phyloP scores from a whole-genome alignment of 2,113 vertebrate species.

The Oryzias curvinotus region DNA sequence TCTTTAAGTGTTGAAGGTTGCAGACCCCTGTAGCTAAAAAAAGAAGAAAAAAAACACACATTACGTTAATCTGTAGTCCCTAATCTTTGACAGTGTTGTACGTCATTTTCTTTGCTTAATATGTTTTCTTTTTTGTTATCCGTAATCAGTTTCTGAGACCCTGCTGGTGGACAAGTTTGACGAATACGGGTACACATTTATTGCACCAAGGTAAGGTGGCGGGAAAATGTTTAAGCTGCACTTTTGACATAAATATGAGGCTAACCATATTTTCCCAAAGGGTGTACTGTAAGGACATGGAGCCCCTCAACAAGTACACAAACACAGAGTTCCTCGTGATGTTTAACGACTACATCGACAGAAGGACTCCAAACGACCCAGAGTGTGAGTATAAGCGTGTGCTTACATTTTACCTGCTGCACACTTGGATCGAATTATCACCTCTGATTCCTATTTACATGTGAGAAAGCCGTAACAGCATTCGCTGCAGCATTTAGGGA shows the following conservation, averaged over 20 bases:
- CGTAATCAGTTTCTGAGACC: slow-evolving; percentile 87
- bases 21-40: no score
- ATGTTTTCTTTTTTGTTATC: slow-evolving; percentile 10
- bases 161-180: slow-evolving; percentile 88
- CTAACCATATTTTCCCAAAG: slow-evolving; percentile 69
- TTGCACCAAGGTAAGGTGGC: slow-evolving; percentile 89
- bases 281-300: slow-evolving; percentile 89
- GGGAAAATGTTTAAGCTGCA: background rate
- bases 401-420: background rate
- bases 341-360: slow-evolving; percentile 91
- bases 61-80: background rate
- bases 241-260: background rate
- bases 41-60: no score
- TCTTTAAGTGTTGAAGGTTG: no score
- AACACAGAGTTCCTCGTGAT: slow-evolving; percentile 91
- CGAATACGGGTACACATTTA: slow-evolving; percentile 87
- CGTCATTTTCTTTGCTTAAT: slow-evolving; percentile 1
- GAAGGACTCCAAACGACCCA: slow-evolving; percentile 83
- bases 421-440: slow-evolving; percentile 6
- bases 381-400: slow-evolving; percentile 80
- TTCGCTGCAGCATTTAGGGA: slow-evolving; percentile 27
- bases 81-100: slow-evolving; percentile 14
- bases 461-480: slow-evolving; percentile 17
- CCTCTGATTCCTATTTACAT: slow-evolving; percentile 26
- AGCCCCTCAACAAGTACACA: slow-evolving; percentile 76